Evolutionary conservation across 2,113 vertebrate species (phyloP).

Genomic region (Monarcha castaneiventris): DNA sequence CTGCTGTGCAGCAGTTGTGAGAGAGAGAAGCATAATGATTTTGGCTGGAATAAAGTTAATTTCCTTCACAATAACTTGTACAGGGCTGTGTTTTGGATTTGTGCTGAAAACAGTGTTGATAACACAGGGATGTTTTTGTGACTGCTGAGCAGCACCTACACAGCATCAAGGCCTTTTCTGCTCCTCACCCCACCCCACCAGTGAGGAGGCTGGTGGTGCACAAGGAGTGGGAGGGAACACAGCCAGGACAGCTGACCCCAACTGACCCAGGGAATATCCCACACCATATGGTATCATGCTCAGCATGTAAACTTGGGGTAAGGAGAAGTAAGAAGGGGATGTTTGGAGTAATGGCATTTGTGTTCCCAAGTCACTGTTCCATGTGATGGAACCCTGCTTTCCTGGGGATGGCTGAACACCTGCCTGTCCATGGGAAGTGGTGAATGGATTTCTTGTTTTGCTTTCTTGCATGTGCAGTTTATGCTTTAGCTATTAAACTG

Average conservation of each 20-base stretch:
- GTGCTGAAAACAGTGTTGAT: background rate
- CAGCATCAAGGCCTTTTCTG: background rate
- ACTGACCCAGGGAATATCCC: background rate
- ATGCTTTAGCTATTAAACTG: background rate
- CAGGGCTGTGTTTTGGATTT: background rate
- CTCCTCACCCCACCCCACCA: background rate
- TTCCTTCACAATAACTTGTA: background rate
- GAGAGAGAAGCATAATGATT: background rate
- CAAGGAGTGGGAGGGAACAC: background rate
- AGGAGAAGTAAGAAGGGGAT: background rate
- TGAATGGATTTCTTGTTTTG: background rate
- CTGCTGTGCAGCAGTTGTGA: background rate
- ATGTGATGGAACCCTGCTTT: background rate
- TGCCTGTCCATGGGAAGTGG: background rate
- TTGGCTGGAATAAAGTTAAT: background rate
- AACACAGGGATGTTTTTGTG: background rate
- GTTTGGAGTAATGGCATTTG: background rate
- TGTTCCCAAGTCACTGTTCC: background rate
- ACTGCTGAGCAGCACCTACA: background rate
- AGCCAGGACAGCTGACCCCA: background rate
- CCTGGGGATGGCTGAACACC: background rate
- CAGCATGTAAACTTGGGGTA: background rate
- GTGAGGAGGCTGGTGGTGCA: background rate
- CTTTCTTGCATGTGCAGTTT: background rate
- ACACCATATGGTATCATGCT: background rate